A percentile compares a stretch with the other conserved stretches of the same genome.
phyloP scores from a whole-genome alignment of 1,140 invertebrate species.

The Drosophila bocki region DNA sequence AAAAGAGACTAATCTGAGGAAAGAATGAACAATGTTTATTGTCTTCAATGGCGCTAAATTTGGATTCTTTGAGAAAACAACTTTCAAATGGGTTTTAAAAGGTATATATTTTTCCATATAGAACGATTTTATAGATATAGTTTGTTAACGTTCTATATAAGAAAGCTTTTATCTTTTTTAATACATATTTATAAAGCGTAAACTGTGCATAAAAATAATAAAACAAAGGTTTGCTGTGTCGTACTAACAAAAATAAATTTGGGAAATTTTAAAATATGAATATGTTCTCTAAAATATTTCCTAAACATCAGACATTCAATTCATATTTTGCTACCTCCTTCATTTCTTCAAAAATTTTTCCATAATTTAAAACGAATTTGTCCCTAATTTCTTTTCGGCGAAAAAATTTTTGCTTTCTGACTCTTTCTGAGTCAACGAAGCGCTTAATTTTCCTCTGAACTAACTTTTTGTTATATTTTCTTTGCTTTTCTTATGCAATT shows the following conservation, averaged over 20 bases:
- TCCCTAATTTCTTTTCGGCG: neutral
- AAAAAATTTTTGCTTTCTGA: constrained; percentile 10
- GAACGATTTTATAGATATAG: neutral
- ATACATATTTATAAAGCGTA: too few relatives aligned
- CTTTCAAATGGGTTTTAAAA: constrained; percentile 2
- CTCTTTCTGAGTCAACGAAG: constrained; percentile 46
- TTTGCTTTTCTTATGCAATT: constrained; percentile 62
- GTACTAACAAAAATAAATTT: too few relatives aligned
- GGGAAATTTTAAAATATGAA: too few relatives aligned
- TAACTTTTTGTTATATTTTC: constrained; percentile 17
- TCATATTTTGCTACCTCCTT: too few relatives aligned
- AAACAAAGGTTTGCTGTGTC: too few relatives aligned
- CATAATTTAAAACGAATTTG: constrained; percentile 1
- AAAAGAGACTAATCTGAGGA: neutral
- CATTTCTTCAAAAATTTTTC: neutral
- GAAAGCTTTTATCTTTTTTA: too few relatives aligned
- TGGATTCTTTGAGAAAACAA: neutral
- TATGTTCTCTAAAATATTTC: too few relatives aligned
- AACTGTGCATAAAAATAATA: too few relatives aligned
- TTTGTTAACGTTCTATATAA: neutral
- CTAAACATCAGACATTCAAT: too few relatives aligned
- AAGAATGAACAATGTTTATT: constrained; percentile 5
- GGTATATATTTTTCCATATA: neutral
- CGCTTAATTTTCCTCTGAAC: constrained; percentile 16
- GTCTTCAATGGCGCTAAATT: neutral